Conservation (phyloP, 2,797 vertebrate genomes). For the Octomys mimax region DNA sequence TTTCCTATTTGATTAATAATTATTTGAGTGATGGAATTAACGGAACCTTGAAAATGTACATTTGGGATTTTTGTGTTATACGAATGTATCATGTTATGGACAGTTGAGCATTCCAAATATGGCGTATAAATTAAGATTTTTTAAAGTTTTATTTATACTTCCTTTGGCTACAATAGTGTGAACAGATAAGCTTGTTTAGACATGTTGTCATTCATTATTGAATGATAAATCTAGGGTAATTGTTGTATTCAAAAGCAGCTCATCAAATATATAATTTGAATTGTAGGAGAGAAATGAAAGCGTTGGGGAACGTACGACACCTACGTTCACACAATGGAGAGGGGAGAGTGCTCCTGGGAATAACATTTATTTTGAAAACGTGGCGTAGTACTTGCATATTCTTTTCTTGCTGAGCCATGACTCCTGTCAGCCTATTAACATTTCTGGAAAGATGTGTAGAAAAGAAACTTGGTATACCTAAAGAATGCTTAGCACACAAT, state of each 20-base stretch:
- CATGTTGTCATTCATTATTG: neutral
- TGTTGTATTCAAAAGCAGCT: conserved; percentile 17
- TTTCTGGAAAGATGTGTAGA: conserved; percentile 38
- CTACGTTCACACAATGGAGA: neutral
- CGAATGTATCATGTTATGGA: neutral
- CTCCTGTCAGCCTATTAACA: neutral
- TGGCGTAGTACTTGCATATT: neutral
- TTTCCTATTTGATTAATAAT: neutral
- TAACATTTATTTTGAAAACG: neutral
- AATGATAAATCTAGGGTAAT: neutral
- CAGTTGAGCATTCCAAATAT: neutral
- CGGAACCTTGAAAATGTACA: neutral
- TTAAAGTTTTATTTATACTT: conserved; percentile 24
- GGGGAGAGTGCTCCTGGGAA: neutral
- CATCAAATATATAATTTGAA: neutral
- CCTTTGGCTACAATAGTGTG: neutral
- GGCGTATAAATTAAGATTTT: conserved; percentile 20
- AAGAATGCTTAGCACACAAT: neutral
- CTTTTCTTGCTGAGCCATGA: neutral
- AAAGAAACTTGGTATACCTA: neutral
- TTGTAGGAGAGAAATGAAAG: neutral
- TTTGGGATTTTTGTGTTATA: neutral
- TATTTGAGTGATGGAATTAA: neutral
- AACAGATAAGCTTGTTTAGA: conserved; percentile 24
- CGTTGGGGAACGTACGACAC: neutral